Conservation (phyloP, 2,797 vertebrate genomes). For the Eulemur albifrons region DNA sequence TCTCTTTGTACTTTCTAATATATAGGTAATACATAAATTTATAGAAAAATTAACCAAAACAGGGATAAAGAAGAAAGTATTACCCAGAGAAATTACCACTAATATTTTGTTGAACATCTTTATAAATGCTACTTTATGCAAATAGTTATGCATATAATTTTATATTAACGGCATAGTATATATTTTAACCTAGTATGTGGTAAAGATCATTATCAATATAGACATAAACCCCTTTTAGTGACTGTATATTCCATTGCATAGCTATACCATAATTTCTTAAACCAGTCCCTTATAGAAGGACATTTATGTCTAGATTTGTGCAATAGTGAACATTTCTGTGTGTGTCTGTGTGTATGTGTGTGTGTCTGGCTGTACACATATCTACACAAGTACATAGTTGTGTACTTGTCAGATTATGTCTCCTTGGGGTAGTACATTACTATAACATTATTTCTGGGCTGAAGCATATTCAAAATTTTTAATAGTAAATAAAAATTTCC, state of each 20-base stretch:
- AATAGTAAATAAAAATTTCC: not conserved
- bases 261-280: not conserved
- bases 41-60: not conserved
- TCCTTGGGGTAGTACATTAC: not conserved
- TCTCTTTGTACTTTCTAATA: not conserved
- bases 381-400: not conserved
- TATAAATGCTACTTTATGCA: not conserved
- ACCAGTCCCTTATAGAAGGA: not conserved
- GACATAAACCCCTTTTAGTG: not conserved
- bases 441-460: not conserved
- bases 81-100: not conserved
- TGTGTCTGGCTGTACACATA: not conserved
- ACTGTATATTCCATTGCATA: not conserved
- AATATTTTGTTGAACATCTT: constrained; percentile 1
- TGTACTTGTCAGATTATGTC: not conserved
- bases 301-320: not conserved
- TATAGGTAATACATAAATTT: not conserved
- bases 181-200: not conserved
- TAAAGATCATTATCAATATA: not conserved
- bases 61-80: not conserved
- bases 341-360: not conserved
- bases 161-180: not conserved
- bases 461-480: not conserved
- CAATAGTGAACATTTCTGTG: not conserved
- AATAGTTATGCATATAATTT: not conserved